Conservation (phyloP, 1,140 invertebrate genomes). For the Cydia splendana region DNA sequence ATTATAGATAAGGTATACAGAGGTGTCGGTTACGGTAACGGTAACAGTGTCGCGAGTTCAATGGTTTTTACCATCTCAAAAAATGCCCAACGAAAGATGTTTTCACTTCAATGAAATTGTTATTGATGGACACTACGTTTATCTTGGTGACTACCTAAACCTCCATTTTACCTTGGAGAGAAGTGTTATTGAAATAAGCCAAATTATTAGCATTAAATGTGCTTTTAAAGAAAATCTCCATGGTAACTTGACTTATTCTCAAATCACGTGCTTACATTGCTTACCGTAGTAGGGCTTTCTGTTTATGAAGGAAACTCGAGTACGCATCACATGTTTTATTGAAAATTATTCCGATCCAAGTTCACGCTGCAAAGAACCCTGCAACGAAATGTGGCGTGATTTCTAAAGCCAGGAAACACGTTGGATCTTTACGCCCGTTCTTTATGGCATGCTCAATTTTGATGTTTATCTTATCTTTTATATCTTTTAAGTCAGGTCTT, state of each 20-base stretch:
- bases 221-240: too few relatives aligned
- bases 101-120: too few relatives aligned
- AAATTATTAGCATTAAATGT: too few relatives aligned
- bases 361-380: not conserved
- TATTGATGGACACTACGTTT: too few relatives aligned
- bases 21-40: too few relatives aligned
- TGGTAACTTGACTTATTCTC: not conserved
- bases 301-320: slow-evolving; percentile 9
- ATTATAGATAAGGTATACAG: too few relatives aligned
- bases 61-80: too few relatives aligned
- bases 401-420: slow-evolving; percentile 18
- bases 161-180: too few relatives aligned
- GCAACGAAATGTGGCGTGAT: slow-evolving; percentile 8
- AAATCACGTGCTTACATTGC: not conserved
- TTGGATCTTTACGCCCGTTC: slow-evolving; percentile 12
- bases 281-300: not conserved
- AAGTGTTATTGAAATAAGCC: too few relatives aligned
- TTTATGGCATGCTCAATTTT: slow-evolving; percentile 30
- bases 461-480: slow-evolving; percentile 32
- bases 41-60: too few relatives aligned
- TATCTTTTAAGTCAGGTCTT: slow-evolving; percentile 24
- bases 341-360: slow-evolving; percentile 23
- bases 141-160: too few relatives aligned
- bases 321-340: slow-evolving; percentile 30
- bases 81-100: too few relatives aligned